Evolutionary conservation across 2,888 invertebrate genomes (phyloP).

Genomic region (Steinernema scapterisci): DNA sequence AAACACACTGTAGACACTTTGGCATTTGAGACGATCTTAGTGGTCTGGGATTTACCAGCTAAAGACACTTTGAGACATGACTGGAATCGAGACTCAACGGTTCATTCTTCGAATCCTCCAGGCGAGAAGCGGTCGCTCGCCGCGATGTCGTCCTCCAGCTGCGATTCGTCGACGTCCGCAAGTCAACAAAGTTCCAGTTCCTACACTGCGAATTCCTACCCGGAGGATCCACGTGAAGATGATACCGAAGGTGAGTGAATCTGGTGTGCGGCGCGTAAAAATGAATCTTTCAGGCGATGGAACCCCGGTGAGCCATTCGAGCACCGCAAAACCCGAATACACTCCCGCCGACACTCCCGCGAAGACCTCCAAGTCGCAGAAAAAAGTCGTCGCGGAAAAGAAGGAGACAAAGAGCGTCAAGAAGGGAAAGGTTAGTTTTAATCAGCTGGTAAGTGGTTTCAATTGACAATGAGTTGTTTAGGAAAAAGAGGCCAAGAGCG

Average conservation of each 20-base stretch:
- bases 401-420: neutral
- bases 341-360: neutral
- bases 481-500: neutral
- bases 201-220: neutral
- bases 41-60: too few relatives aligned
- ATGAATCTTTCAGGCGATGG: too few relatives aligned
- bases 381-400: neutral
- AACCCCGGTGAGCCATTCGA: neutral
- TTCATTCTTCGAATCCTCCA: too few relatives aligned
- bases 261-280: too few relatives aligned
- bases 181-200: neutral
- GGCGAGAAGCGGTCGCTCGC: too few relatives aligned
- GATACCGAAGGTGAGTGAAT: slow-evolving; percentile 9
- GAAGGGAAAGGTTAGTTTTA: neutral
- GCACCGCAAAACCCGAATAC: neutral
- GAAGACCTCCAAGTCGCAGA: too few relatives aligned
- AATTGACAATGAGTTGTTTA: neutral
- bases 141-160: neutral
- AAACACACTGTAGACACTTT: too few relatives aligned
- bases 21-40: too few relatives aligned
- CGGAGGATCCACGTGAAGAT: neutral
- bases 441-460: neutral
- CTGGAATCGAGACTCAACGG: too few relatives aligned
- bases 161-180: neutral
- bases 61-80: too few relatives aligned